These are phyloP conservation scores for Abscondita cerata DNA, from an alignment of 2,888 invertebrate species.

Conservation along the genomic window DNA sequence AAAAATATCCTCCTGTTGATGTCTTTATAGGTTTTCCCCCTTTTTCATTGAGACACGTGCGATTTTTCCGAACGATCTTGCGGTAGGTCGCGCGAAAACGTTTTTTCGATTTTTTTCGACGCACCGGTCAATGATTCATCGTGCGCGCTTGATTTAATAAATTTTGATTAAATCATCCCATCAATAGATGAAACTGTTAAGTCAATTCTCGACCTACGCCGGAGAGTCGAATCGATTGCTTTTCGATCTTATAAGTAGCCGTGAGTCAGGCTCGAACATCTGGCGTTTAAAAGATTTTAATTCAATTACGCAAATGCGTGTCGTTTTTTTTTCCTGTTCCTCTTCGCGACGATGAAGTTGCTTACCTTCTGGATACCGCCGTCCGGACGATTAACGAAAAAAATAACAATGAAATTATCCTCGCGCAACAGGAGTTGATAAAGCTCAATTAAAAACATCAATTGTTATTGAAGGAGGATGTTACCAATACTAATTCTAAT, in stretches of 20 bases:
- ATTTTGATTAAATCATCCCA: slow-evolving; percentile 56
- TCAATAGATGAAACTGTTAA: slow-evolving; percentile 57
- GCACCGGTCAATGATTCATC: slow-evolving; percentile 43
- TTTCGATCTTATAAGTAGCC: slow-evolving; percentile 30
- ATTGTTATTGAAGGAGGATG: slow-evolving; percentile 47
- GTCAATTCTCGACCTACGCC: slow-evolving; percentile 50
- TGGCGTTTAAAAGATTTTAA: slow-evolving; percentile 4
- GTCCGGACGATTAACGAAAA: background rate
- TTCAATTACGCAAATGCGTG: background rate
- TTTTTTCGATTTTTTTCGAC: too few species aligned
- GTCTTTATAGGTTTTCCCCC: slow-evolving; percentile 41
- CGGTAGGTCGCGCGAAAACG: slow-evolving; percentile 29
- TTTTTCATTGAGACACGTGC: slow-evolving; percentile 37
- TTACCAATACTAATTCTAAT: slow-evolving; percentile 46
- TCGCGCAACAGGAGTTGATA: slow-evolving; percentile 21
- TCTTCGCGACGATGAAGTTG: too few species aligned
- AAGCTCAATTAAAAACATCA: slow-evolving; percentile 40
- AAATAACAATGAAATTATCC: slow-evolving; percentile 2
- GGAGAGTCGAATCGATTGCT: slow-evolving; percentile 43
- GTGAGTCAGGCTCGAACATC: slow-evolving; percentile 25
- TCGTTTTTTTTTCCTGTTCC: background rate
- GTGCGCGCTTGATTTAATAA: slow-evolving; percentile 53
- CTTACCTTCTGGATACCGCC: too few species aligned
- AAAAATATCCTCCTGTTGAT: slow-evolving; percentile 41
- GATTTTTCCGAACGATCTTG: slow-evolving; percentile 26